Conservation (phyloP, 2,888 invertebrate genomes). For the Imbricaverruca yamaguchii region DNA sequence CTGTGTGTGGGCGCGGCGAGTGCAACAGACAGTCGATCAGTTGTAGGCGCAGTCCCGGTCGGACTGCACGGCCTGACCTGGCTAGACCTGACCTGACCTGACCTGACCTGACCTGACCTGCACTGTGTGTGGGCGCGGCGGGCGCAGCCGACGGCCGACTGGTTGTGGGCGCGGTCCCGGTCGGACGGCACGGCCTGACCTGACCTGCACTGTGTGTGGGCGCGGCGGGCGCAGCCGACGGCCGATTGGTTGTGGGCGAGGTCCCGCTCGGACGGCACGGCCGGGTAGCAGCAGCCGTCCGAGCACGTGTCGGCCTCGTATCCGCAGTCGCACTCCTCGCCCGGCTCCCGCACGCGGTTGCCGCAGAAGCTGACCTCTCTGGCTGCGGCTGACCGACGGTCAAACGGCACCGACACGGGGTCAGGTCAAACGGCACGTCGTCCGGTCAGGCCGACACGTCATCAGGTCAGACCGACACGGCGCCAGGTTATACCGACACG, state of each 20-base stretch:
- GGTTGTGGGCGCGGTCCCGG: constrained; percentile 58
- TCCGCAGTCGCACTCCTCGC: constrained; percentile 96
- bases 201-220: constrained; percentile 71
- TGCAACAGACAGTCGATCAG: constrained; percentile 67
- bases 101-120: constrained; percentile 50
- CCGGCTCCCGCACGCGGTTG: constrained; percentile 95
- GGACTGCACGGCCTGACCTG: constrained; percentile 40
- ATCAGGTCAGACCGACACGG: too few species aligned
- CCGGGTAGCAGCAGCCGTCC: constrained; percentile 88
- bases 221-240: constrained; percentile 68
- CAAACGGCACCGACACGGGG: constrained; percentile 68
- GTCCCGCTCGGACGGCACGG: constrained; percentile 62
- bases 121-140: constrained; percentile 68
- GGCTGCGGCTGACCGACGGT: constrained; percentile 56
- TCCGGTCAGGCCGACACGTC: too few species aligned
- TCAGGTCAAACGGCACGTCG: too few species aligned
- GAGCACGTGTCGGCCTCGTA: constrained; percentile 87
- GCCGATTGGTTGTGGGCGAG: constrained; percentile 60
- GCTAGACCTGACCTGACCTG: too few species aligned
- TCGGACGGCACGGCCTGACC: constrained; percentile 44
- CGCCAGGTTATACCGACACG: too few species aligned
- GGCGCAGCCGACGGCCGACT: constrained; percentile 68
- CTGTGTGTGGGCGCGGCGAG: constrained; percentile 63
- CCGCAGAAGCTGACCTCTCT: constrained; percentile 94
- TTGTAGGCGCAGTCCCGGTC: constrained; percentile 60